phyloP scores from a whole-genome alignment of 1,140 invertebrate genomes.

The Forficula auricularia region DNA sequence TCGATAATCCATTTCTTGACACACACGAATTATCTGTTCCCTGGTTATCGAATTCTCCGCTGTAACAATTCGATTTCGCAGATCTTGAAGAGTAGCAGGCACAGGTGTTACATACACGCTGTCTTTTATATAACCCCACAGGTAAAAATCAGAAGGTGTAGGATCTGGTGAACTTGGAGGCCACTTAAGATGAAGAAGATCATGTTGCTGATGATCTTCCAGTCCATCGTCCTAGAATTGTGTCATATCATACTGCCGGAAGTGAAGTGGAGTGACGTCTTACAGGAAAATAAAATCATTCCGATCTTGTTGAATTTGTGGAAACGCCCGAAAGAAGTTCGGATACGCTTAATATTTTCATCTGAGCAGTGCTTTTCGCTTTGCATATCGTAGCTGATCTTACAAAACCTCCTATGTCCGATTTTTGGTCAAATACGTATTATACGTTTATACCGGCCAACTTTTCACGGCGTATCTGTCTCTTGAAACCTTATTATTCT shows the following conservation, averaged over 20 bases:
- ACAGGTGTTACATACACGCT: slow-evolving; percentile 9
- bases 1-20: slow-evolving; percentile 1
- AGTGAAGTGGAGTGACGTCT: neutral
- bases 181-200: slow-evolving; percentile 6
- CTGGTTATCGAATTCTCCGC: slow-evolving; percentile 1
- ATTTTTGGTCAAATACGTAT: too few relatives aligned
- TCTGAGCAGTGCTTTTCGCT: too few relatives aligned
- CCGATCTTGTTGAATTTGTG: too few relatives aligned
- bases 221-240: neutral
- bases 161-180: slow-evolving; percentile 16
- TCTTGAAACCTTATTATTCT: too few relatives aligned
- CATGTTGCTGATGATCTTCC: too few relatives aligned
- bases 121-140: slow-evolving; percentile 17
- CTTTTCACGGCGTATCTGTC: too few relatives aligned
- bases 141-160: slow-evolving; percentile 14
- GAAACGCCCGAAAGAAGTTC: too few relatives aligned
- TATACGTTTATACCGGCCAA: too few relatives aligned
- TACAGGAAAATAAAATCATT: neutral
- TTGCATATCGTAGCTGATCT: too few relatives aligned
- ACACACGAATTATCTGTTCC: slow-evolving; percentile 4
- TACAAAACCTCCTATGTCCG: too few relatives aligned
- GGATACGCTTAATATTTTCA: too few relatives aligned
- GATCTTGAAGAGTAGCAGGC: slow-evolving; percentile 2
- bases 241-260: neutral
- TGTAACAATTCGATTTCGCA: slow-evolving; percentile 1